Base-by-base conservation (phyloP, 2,113 vertebrate genomes). In the Cyanoderma ruficeps region DNA sequence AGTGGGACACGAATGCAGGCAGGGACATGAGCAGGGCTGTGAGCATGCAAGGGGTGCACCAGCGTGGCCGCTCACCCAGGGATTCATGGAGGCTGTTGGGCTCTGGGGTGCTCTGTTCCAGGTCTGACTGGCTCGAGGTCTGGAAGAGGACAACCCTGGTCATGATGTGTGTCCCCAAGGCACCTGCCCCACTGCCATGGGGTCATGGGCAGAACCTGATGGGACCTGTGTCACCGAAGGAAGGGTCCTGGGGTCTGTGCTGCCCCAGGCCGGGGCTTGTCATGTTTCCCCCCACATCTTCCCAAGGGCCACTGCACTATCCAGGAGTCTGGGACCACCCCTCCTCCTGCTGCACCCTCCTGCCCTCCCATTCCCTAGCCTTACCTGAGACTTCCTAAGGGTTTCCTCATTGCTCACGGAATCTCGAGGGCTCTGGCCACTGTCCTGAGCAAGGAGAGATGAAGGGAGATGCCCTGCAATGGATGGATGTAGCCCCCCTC, bases 111-210 rank as follows among this genome's bases (percentile, higher is more conserved):
- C 98, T 97, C 52, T 59, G 98, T 4, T 98, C 98, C 37, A 97
- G 82, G 94, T 98, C 98, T 6, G 96, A 97, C 75, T 97, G 98
- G 70, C 98, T 98, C 6, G 95, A 98, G 90, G 95, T 97, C 98
- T 99, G 95, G 25, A 31, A 56, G 23, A 44, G 13, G 69, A 69
- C 71, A 13, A 42, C 12, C 63, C 68, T 1, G 0, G 35, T 19
- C 3, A 1, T 3, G 3, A 23, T 10, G 13, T 13, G 4, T 6
- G 3, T 52, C 39, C 41, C 71, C 21, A 11, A 2, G 17, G 30
- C 23, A 46, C 21, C n/a, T 2, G 3, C 22, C 30, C 37, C 60
- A 24, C 1, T 2, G 78, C 52, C 28, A 6, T 1, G 13, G 61
- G 57, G 55, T 47, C 41, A 13, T 1, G 1, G 5, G 30, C 25